Evolutionary conservation across 2,888 invertebrate genomes (phyloP), one percentile per base, ranked within the genome.

Genomic region (Sphaerophoria rueppellii): DNA sequence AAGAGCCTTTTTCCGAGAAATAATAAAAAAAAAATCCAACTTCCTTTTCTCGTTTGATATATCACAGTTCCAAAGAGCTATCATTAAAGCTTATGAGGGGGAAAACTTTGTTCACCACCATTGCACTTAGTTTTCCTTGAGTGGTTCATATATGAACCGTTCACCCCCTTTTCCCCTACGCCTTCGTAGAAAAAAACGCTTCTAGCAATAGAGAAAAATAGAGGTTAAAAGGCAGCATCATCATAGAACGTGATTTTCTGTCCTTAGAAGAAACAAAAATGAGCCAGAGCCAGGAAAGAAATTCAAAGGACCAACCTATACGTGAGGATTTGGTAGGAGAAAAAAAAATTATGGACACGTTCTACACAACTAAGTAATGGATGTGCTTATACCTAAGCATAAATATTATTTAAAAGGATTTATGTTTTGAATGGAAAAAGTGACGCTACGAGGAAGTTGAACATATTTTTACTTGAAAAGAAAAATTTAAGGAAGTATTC

Each of bases 201-300:
- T 35, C 32, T 37, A 24, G 1, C 16, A 3, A 12, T 52, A n/a
- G 50, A 24, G 50, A 24, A 7, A 46, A 61, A 12, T 12, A 54
- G 24, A 54, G 50, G 65, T 24, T 52, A 40, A 67, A 52, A 67
- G 14, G 54, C 32, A 3, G 9, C 52, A 50, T 24, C 24, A 24
- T 24, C 24, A 24, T 24, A 65, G n/a, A 48, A 63, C 65, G 65
- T 65, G 65, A 35, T 65, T 65, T 65, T 65, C 50, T 65, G 37
- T 5, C 37, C 48, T n/a, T 35, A 35, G 50, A 35, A 32, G 6
- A 35, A 35, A 32, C 6, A 35, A 43, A 54, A 4, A 43, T 3
- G 12, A 9, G 9, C 4, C 9, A 0, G 9, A 9, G 11, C 12
- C 3, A 11, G 43, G 12, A 43, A 43, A 4, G 11, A 40, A 24